A percentile compares a stretch with the other conserved stretches of the same genome.
These are phyloP conservation scores for Bovichtus diacanthus DNA, from an alignment of 2,797 vertebrate species.

Conservation along the genomic window DNA sequence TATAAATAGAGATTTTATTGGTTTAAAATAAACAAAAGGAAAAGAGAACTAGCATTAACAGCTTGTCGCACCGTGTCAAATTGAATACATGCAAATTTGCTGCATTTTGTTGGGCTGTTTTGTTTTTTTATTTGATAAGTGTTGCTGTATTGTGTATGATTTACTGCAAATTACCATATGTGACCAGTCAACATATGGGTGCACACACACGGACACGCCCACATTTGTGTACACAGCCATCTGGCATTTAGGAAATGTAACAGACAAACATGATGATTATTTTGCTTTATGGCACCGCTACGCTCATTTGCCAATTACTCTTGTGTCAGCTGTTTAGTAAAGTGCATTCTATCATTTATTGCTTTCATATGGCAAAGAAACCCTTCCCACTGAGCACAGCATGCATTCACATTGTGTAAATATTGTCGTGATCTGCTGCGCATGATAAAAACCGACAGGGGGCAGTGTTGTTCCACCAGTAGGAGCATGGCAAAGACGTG, in stretches of 20 bases:
- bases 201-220: conserved; percentile 21
- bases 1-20: neutral
- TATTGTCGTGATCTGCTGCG: neutral
- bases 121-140: conserved; percentile 3
- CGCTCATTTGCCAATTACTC: conserved; percentile 34
- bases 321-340: conserved; percentile 46
- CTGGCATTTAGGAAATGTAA: conserved; percentile 51
- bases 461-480: conserved; percentile 62
- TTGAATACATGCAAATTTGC: conserved; percentile 11
- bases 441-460: conserved; percentile 51
- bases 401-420: neutral
- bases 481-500: neutral
- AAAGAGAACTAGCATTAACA: neutral
- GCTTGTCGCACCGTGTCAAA: conserved; percentile 3
- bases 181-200: conserved; percentile 42
- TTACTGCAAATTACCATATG: conserved; percentile 38
- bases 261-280: conserved; percentile 36
- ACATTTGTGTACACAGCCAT: conserved; percentile 29
- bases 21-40: neutral
- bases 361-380: conserved; percentile 23
- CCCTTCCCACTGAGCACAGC: neutral
- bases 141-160: conserved; percentile 11
- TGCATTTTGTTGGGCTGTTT: neutral
- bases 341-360: conserved; percentile 35
- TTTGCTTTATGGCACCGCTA: conserved; percentile 34